Evolutionary conservation across 2,797 vertebrate genomes (phyloP).

Genomic region (Falco concolor): DNA sequence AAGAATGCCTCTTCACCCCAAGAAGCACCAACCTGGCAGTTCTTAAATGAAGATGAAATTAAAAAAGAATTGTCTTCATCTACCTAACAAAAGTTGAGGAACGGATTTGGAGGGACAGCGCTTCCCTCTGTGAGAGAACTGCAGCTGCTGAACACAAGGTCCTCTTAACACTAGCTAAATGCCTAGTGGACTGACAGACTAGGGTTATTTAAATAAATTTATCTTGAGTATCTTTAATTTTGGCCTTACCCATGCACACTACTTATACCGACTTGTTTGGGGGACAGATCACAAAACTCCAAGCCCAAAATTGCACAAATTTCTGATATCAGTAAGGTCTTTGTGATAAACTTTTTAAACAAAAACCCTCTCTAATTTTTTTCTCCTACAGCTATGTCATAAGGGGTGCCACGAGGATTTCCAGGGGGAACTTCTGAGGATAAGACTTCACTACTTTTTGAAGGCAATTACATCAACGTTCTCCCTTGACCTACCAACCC

Average conservation of each 20-base stretch:
- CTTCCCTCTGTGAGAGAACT: neutral
- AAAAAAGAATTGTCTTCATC: neutral
- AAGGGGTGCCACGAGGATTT: neutral
- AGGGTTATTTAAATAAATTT: neutral
- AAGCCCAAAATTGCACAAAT: neutral
- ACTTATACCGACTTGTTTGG: neutral
- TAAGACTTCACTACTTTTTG: neutral
- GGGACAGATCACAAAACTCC: neutral
- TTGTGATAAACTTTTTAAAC: neutral
- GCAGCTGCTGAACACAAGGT: neutral
- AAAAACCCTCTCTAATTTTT: neutral
- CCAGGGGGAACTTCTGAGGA: neutral
- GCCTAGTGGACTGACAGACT: neutral
- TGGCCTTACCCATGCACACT: neutral
- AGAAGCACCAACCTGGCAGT: neutral
- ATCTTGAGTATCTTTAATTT: neutral
- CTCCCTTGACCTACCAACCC: neutral
- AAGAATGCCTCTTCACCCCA: neutral
- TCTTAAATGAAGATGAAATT: neutral
- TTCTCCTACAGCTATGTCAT: neutral
- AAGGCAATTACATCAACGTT: neutral
- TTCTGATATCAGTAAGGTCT: neutral
- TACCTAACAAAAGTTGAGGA: neutral
- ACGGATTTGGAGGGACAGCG: neutral
- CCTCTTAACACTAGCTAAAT: neutral